Evolutionary conservation across 2,797 vertebrate species (phyloP).

Genomic region (Phalanger gymnotis): DNA sequence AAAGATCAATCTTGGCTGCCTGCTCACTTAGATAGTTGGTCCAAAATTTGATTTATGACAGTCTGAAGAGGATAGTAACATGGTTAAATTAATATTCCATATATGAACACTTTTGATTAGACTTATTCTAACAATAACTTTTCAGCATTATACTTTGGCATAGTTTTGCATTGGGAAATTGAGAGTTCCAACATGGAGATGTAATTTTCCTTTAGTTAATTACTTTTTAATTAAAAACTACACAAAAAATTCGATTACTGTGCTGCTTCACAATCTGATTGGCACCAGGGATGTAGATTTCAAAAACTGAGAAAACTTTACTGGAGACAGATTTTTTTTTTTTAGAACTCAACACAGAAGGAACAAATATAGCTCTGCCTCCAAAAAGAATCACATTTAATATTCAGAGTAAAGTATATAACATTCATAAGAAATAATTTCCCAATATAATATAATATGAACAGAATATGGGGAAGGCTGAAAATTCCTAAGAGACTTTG

Average conservation of each 20-base stretch:
- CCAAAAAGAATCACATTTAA: neutral
- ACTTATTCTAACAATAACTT: slow-evolving; percentile 41
- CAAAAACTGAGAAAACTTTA: neutral
- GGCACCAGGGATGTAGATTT: slow-evolving; percentile 25
- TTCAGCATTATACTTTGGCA: slow-evolving; percentile 4
- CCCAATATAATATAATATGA: neutral
- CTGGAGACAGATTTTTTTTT: neutral
- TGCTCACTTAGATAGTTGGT: slow-evolving; percentile 12
- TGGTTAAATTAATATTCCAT: slow-evolving; percentile 45
- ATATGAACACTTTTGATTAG: slow-evolving; percentile 32
- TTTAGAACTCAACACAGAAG: neutral
- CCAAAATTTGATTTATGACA: neutral
- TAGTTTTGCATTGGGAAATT: slow-evolving; percentile 24
- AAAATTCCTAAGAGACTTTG: neutral
- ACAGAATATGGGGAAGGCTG: neutral
- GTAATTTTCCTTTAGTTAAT: slow-evolving; percentile 59
- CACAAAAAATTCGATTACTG: slow-evolving; percentile 41
- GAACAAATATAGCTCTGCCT: slow-evolving; percentile 2
- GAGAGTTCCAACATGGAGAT: slow-evolving; percentile 26
- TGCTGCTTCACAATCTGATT: slow-evolving; percentile 25
- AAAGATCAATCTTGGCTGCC: neutral
- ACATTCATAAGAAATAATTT: neutral
- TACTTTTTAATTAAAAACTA: slow-evolving; percentile 65
- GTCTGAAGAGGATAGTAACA: slow-evolving; percentile 6
- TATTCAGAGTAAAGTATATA: neutral